Evolutionary conservation across 2,797 vertebrate genomes (phyloP).

Genomic region (Melanotaenia trifasciata): DNA sequence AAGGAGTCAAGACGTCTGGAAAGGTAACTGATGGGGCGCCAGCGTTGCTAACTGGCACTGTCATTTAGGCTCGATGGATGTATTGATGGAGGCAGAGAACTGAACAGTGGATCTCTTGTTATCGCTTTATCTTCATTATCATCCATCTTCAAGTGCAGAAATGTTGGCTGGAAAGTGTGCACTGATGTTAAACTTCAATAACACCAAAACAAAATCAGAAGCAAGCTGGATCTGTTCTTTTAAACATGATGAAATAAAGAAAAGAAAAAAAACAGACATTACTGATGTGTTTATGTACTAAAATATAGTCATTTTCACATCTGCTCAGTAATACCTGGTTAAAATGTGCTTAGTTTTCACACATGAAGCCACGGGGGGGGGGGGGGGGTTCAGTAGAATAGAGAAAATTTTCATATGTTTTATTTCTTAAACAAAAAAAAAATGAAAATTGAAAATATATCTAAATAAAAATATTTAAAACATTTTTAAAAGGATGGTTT

Average conservation of each 20-base stretch:
- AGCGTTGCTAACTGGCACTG: constrained; percentile 53
- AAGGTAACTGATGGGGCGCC: constrained; percentile 86
- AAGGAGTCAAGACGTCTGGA: constrained; percentile 98
- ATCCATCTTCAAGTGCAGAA: constrained; percentile 34
- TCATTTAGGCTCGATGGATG: constrained; percentile 54
- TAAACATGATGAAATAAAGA: not conserved
- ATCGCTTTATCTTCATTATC: constrained; percentile 25
- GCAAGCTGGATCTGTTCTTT: not conserved
- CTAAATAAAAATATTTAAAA: too few relatives aligned
- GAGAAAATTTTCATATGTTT: too few relatives aligned
- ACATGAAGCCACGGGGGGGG: not conserved
- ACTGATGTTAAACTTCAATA: not conserved
- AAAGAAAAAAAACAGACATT: not conserved
- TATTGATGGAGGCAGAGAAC: constrained; percentile 27
- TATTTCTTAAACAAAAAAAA: too few relatives aligned
- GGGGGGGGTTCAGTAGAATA: too few relatives aligned
- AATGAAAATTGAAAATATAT: too few relatives aligned
- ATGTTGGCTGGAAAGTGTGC: constrained; percentile 20
- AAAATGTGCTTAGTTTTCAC: not conserved
- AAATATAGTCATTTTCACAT: not conserved
- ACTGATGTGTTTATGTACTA: not conserved
- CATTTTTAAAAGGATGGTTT: not conserved
- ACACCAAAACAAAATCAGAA: not conserved
- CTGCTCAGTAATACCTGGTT: not conserved
- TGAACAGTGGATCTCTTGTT: constrained; percentile 17